These are phyloP conservation scores for Coelopa pilipes DNA, from an alignment of 2,888 invertebrate species.

Conservation along the genomic window DNA sequence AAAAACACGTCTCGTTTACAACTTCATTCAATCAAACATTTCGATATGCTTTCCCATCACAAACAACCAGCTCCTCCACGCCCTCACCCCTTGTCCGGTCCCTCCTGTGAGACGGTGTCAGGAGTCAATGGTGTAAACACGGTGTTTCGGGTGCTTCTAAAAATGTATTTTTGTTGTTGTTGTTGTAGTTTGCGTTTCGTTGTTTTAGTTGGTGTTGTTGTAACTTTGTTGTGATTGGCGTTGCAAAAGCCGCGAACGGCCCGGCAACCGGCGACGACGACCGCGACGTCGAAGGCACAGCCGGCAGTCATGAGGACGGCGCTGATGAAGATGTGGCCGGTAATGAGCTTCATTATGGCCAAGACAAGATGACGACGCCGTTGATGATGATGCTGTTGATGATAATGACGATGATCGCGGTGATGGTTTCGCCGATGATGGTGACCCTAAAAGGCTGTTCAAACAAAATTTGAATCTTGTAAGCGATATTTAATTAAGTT, in stretches of 20 bases:
- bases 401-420: neutral
- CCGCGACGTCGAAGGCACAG: neutral
- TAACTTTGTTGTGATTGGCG: neutral
- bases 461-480: slow-evolving; percentile 5
- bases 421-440: neutral
- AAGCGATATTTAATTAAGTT: neutral
- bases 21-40: neutral
- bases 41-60: too few relatives aligned
- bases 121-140: too few relatives aligned
- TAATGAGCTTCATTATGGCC: neutral
- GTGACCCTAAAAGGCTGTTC: slow-evolving; percentile 11
- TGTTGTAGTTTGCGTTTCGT: too few relatives aligned
- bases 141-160: too few relatives aligned
- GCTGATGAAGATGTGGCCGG: neutral
- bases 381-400: slow-evolving; percentile 12
- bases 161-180: too few relatives aligned
- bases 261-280: neutral
- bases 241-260: neutral
- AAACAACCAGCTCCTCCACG: too few relatives aligned
- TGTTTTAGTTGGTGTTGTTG: neutral
- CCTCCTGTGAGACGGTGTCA: too few relatives aligned
- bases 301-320: neutral
- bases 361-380: neutral
- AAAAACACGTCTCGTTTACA: slow-evolving; percentile 5
- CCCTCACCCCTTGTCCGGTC: too few relatives aligned